Percentiles rank a stretch among this genome's conserved stretches.
Evolutionary conservation across 2,797 vertebrate genomes (phyloP).

Genomic region (Trichosurus vulpecula): DNA sequence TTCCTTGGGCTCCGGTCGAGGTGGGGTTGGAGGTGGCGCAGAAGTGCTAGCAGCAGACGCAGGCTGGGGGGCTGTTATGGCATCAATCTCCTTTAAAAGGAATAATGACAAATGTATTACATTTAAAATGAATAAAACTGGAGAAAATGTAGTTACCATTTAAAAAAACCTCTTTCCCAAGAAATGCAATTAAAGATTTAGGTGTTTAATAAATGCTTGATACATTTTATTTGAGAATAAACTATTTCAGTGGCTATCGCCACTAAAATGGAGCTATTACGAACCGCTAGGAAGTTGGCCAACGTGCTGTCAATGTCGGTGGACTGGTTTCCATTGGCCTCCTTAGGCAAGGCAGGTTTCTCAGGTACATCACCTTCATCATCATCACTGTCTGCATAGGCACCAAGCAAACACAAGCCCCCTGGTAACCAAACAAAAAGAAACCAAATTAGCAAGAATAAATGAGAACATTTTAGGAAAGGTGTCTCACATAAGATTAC

Average conservation of each 20-base stretch:
- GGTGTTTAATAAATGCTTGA: neutral
- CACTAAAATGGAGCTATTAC: constrained; percentile 73
- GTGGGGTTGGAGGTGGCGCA: constrained; percentile 86
- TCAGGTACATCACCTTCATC: constrained; percentile 88
- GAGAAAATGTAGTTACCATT: neutral
- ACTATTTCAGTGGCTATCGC: neutral
- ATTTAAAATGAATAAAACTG: neutral
- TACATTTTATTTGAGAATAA: neutral
- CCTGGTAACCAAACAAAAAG: constrained; percentile 82
- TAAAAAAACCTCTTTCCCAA: neutral
- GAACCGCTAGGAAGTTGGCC: constrained; percentile 97
- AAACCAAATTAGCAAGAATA: neutral
- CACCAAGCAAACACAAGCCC: constrained; percentile 95
- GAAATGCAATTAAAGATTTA: neutral
- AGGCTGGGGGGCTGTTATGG: constrained; percentile 92
- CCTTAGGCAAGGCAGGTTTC: constrained; percentile 74
- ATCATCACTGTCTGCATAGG: constrained; percentile 97
- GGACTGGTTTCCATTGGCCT: constrained; percentile 88
- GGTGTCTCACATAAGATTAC: neutral
- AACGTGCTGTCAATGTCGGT: constrained; percentile 96
- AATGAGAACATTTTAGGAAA: neutral
- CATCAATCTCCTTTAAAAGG: constrained; percentile 93
- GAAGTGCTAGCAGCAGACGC: constrained; percentile 78
- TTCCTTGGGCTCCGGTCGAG: constrained; percentile 89
- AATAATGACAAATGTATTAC: accelerated